A percentile compares a stretch with the other conserved stretches of the same genome.
These are phyloP conservation scores for Rambutsinella grinnellia DNA, from an alignment of 2,888 invertebrate species.

Conservation along the genomic window DNA sequence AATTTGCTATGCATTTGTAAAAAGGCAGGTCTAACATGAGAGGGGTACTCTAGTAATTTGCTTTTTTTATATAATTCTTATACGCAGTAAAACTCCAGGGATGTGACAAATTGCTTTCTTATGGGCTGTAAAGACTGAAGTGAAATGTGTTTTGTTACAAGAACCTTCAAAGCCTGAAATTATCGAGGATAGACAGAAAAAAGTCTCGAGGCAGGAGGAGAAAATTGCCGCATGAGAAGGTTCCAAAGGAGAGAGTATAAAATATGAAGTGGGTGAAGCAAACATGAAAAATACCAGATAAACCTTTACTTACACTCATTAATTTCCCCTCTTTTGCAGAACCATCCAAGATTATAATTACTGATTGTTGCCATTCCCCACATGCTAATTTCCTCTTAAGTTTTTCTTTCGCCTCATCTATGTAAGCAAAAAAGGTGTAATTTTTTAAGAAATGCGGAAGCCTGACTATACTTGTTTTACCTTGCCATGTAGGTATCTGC, in stretches of 20 bases:
- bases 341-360: background rate
- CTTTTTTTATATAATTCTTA: background rate
- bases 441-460: background rate
- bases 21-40: too few relatives aligned
- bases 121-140: constrained; percentile 11
- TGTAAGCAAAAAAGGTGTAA: background rate
- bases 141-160: background rate
- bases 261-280: background rate
- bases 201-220: too few relatives aligned
- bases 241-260: background rate
- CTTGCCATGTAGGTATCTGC: too few relatives aligned
- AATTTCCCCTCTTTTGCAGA: background rate
- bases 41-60: too few relatives aligned
- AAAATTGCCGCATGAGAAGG: background rate
- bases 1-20: constrained; percentile 3
- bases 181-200: background rate
- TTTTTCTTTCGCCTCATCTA: background rate
- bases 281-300: background rate
- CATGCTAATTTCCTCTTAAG: background rate
- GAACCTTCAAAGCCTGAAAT: background rate
- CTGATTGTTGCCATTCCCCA: background rate
- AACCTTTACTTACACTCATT: background rate
- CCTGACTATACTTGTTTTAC: too few relatives aligned
- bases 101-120: constrained; percentile 26
- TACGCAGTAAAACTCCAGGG: background rate